Evolutionary conservation across 2,113 vertebrate species (phyloP), one percentile per base, ranked within the genome.

Genomic region (Mesocricetus auratus): DNA sequence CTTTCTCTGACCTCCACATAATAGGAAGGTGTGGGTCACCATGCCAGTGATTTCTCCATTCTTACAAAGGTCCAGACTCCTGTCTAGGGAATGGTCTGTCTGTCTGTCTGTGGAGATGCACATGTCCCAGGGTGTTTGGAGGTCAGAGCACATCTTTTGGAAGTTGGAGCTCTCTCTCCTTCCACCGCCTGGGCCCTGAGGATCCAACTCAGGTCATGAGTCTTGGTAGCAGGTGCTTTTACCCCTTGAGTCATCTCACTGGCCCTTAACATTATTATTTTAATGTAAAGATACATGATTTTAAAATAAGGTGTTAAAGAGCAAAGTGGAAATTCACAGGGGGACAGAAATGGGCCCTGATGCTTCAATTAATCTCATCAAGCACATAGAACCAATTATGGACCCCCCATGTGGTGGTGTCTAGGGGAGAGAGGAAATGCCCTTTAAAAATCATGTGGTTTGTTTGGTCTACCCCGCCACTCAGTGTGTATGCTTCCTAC

Each of bases 301-400:
- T 45, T 89, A 73, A 89, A 93, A 94, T 11, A 68, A 87, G 53
- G 56, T 6, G n/a, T 50, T 64, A 64, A 85, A 33, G 79, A 92
- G 17, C 26, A 75, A 71, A 47, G 31, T 36, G 16, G 77, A 73
- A 68, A 68, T 66, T 45, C 26, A 36, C 6, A 39, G 53, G 36
- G 36, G 60, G 39, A 39, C 24, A 33, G 36, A 39, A 60, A 3
- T 45, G 13, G 47, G 13, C 21, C 75, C 56, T 45, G 50, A 17
- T 56, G 73, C 29, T 12, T 22, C 29, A 31, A 62, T 24, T 3
- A 3, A 64, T 31, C 2, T 42, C 88, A 82, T 39, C 11, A 5
- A 39, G 82, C 24, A 8, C 26, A 9, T 0, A 10, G 53, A 6
- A 21, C 1, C 50, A 16, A 33, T 47, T 47, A 88, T 82, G 69